Base-by-base conservation (phyloP, 2,888 invertebrate genomes). In the Phlogophora meticulosa region DNA sequence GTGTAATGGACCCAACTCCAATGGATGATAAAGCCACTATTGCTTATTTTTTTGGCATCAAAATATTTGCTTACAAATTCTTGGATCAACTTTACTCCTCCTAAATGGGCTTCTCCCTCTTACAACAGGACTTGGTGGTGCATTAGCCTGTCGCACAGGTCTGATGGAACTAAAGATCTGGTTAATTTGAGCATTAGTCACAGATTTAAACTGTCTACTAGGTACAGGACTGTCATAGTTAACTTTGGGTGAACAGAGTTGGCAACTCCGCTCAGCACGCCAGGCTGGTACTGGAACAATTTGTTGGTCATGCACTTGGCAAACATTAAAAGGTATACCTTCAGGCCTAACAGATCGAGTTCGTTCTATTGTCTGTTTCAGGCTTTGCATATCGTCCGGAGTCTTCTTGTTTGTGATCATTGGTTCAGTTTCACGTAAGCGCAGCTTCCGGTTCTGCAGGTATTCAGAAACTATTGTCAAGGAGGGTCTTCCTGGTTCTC, bases 391-490 rank as follows among this genome's bases (percentile, higher is more conserved):
- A 45, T 94, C 92, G 15, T 92, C 91, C n/a, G 71, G 55, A 53
- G 72, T 62, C 59, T 87, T 92, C 78, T 88, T 91, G 56, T 68
- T 86, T 10, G 77, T 61, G 34, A 55, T 78, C 20, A 73, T 24
- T 17, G 79, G 63, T 34, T 88, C 88, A 51, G 84, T 67, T 81
- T 94, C 91, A 28, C 95, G 83, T 61, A 95, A 83, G 13, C 92
- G 88, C 46, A 94, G 86, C n/a, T 84, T 89, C 68, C 95, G 90
- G 46, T 84, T 92, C 82, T 94, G 93, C 52, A 95, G 85, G 80
- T 93, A 94, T 72, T 95, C 94, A 45, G 94, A 91, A 9, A 95
- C 92, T 55, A 94, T 76, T 49, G 91, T 94, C 42, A 94, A 76
- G 1, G 94, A 91, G 11, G 93, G 86, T 76, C 88, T 91, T 0